A percentile compares a stretch with the other conserved stretches of the same genome.
phyloP scores from a whole-genome alignment of 2,888 invertebrate species.

The Falcaria lacertinaria region DNA sequence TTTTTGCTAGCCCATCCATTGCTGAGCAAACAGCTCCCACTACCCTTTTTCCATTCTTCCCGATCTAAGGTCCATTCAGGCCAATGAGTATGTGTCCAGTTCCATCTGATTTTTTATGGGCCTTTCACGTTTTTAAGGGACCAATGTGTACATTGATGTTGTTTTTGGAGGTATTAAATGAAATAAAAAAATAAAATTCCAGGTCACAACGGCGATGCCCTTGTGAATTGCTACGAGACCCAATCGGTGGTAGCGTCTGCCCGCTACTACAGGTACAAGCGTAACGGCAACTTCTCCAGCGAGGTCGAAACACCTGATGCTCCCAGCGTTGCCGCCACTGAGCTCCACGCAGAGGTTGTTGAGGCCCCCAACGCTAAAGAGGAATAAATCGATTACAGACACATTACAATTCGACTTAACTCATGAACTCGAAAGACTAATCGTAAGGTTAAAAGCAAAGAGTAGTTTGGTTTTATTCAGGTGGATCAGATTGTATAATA shows the following conservation, averaged over 20 bases:
- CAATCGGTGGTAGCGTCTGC: slow-evolving; percentile 58
- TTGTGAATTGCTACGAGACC: slow-evolving; percentile 77
- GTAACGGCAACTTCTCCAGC: slow-evolving; percentile 50
- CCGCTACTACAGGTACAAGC: slow-evolving; percentile 67
- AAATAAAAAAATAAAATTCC: slow-evolving; percentile 24
- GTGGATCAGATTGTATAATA: no score
- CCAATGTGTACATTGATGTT: neutral
- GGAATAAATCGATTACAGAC: slow-evolving; percentile 17
- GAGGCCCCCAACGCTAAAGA: slow-evolving; percentile 12
- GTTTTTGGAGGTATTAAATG: neutral
- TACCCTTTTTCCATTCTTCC: no score
- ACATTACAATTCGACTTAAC: neutral
- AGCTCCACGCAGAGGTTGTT: slow-evolving; percentile 13
- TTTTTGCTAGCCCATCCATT: no score
- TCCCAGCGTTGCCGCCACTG: slow-evolving; percentile 18
- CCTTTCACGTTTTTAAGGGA: neutral
- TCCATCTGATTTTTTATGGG: no score
- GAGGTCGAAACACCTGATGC: slow-evolving; percentile 12
- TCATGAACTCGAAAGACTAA: neutral
- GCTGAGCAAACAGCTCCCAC: no score
- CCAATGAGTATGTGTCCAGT: no score
- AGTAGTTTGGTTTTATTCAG: no score
- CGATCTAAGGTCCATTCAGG: no score
- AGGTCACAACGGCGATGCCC: slow-evolving; percentile 82
- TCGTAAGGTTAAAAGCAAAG: no score